Base-by-base conservation (phyloP, 2,888 invertebrate genomes). In the Eubasilissa splendida region DNA sequence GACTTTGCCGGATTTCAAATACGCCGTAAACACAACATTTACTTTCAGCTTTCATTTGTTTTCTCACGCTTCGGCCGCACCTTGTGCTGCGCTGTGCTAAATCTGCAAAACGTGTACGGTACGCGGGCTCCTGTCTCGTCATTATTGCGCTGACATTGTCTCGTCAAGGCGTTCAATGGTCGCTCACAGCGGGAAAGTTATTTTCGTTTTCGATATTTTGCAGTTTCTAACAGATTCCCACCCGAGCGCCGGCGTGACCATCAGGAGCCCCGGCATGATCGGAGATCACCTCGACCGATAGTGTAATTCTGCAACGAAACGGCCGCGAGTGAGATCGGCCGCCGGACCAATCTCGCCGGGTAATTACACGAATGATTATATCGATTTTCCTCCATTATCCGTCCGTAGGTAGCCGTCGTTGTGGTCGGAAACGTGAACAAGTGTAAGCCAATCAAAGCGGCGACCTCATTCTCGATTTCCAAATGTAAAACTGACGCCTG, bases 321-420 rank as follows among this genome's bases (percentile, higher is more conserved):
- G 14, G 60, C 60, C 8, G n/a, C 60, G 11, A 50, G 71, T 31
- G 71, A 73, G 71, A 73, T 73, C 58, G 71, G 58, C 33, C 33
- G 71, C 22, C 31, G 12, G 12, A 9, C 56, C 58, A 73, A 58
- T 73, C 71, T 56, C 58, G 33, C 31, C 71, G 31, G 56, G 42
- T 73, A 73, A 73, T 73, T 73, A 73, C 12, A 56, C 31, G n/a
- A 14, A 56, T 73, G 71, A 73, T 73, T 73, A 73, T 73, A 73
- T 73, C 71, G 71, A 73, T 73, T 58, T 73, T 73, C 71, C 58
- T 73, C 56, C 71, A 73, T 58, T 73, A 73, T 58, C 58, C 71
- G 56, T 73, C 54, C 58, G 71, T 33, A 56, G 71, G 71, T 53
- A 42, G 42, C 12, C 56, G 11, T 54, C 53, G 31, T 56, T 56